phyloP scores from a whole-genome alignment of 1,140 invertebrate genomes.

The Rhopalosiphum padi region DNA sequence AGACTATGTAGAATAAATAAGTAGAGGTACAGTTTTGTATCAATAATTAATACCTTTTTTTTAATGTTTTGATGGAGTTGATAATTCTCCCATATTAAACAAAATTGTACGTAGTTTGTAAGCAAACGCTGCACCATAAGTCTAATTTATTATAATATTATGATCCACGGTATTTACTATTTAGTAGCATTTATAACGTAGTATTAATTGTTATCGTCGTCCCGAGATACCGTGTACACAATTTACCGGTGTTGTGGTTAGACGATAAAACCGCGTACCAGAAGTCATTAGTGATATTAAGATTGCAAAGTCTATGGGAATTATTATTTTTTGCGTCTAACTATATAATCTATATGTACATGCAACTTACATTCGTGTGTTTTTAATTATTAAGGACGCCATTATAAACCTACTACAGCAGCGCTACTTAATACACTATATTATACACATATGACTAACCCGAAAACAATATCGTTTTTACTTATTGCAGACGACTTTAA shows the following conservation, averaged over 20 bases:
- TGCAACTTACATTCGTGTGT: neutral
- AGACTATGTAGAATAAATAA: neutral
- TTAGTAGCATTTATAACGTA: neutral
- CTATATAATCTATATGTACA: neutral
- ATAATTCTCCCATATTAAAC: neutral
- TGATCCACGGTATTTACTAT: neutral
- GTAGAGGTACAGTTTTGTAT: neutral
- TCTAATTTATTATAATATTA: neutral
- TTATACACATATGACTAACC: neutral
- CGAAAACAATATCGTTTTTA: neutral
- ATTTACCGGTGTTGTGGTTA: neutral
- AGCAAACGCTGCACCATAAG: neutral
- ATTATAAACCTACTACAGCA: neutral
- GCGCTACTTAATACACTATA: neutral
- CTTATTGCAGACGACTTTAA: neutral
- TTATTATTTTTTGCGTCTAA: neutral
- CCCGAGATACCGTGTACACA: neutral
- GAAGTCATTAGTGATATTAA: conserved; percentile 17
- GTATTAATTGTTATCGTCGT: neutral
- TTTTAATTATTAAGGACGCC: conserved; percentile 1
- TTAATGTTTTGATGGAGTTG: neutral
- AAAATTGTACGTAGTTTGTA: neutral
- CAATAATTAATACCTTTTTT: neutral
- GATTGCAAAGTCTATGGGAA: neutral
- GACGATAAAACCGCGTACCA: neutral